phyloP scores from a whole-genome alignment of 2,797 vertebrate genomes.

The Rhyacichthys aspro region DNA sequence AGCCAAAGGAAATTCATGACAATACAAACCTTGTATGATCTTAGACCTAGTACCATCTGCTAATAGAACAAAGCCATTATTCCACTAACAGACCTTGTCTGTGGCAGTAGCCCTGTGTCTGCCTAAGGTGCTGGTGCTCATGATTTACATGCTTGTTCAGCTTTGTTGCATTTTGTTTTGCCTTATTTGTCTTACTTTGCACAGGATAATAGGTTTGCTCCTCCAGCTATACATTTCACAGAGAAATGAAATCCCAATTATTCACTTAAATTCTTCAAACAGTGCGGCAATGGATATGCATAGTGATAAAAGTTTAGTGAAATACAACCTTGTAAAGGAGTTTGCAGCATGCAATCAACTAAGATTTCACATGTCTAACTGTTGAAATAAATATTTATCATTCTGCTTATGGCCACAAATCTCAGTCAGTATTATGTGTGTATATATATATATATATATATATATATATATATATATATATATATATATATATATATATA shows the following conservation, averaged over 20 bases:
- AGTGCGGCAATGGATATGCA: slow-evolving; percentile 14
- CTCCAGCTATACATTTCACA: slow-evolving; percentile 16
- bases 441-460: too few species aligned
- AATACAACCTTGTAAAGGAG: slow-evolving; percentile 18
- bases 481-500: too few species aligned
- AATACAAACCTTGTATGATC: slow-evolving; percentile 52
- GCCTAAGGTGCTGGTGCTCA: slow-evolving; percentile 39
- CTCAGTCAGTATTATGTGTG: neutral
- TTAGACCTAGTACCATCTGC: slow-evolving; percentile 42
- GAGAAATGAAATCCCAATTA: slow-evolving; percentile 17
- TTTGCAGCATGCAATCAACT: neutral
- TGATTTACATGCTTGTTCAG: slow-evolving; percentile 43
- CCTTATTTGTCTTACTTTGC: slow-evolving; percentile 32
- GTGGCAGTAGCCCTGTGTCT: slow-evolving; percentile 47
- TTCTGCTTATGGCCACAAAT: slow-evolving; percentile 17
- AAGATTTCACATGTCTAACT: too few species aligned
- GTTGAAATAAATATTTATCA: slow-evolving; percentile 12
- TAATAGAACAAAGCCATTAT: slow-evolving; percentile 55
- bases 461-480: too few species aligned
- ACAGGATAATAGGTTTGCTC: slow-evolving; percentile 5
- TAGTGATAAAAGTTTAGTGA: slow-evolving; percentile 26
- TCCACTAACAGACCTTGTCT: slow-evolving; percentile 46
- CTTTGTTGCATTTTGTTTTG: slow-evolving; percentile 25
- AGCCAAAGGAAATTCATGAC: slow-evolving; percentile 45
- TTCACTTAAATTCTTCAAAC: slow-evolving; percentile 3